Percentiles rank a stretch among this genome's conserved stretches.
These are phyloP conservation scores for Phrynosoma blainvillii DNA, from an alignment of 2,113 vertebrate species.

Conservation along the genomic window DNA sequence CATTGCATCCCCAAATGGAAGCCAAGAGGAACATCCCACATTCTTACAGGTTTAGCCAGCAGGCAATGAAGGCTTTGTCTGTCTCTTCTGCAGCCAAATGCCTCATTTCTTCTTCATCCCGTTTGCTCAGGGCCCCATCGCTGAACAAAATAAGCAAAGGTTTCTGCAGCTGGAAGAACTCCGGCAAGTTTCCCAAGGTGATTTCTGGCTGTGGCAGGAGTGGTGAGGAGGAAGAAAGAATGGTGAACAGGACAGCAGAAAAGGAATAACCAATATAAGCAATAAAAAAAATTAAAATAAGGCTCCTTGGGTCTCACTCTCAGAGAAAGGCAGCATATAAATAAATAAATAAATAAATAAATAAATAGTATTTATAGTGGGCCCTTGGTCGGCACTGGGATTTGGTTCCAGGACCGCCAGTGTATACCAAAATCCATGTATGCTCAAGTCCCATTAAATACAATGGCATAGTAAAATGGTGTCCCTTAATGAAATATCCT, in stretches of 20 bases:
- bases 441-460: too few relatives aligned
- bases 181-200: conserved; percentile 87
- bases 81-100: conserved; percentile 63
- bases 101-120: conserved; percentile 76
- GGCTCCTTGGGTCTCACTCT: background rate
- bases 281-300: background rate
- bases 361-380: too few relatives aligned
- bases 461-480: too few relatives aligned
- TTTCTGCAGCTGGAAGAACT: conserved; percentile 78
- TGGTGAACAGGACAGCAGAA: background rate
- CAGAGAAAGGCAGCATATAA: too few relatives aligned
- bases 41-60: conserved; percentile 93
- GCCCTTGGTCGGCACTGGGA: too few relatives aligned
- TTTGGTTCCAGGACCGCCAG: too few relatives aligned
- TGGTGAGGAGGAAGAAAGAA: background rate
- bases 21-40: background rate
- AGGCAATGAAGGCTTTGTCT: conserved; percentile 72
- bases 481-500: too few relatives aligned
- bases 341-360: too few relatives aligned
- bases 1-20: background rate
- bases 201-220: conserved; percentile 85
- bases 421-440: too few relatives aligned
- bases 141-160: conserved; percentile 90
- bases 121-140: conserved; percentile 73
- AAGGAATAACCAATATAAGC: background rate